Evolutionary conservation across 1,140 invertebrate genomes (phyloP).

Genomic region (Rhyacophila brunnea): DNA sequence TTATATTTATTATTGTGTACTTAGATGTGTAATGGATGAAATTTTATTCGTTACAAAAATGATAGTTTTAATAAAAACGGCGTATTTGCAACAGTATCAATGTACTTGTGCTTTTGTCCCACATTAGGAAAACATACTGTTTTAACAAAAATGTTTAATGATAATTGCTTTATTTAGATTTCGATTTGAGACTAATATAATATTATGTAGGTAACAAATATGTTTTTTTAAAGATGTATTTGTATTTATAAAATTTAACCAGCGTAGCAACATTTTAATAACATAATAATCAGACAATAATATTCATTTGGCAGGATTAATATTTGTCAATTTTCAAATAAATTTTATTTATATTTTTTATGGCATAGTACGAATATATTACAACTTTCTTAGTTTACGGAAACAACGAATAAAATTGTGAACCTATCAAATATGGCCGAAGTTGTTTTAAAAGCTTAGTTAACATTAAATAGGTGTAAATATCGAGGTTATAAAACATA

Average conservation of each 20-base stretch:
- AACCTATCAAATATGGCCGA: slow-evolving; percentile 24
- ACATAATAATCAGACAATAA: slow-evolving; percentile 25
- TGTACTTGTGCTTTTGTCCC: too few species aligned
- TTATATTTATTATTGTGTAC: too few species aligned
- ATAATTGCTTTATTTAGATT: too few species aligned
- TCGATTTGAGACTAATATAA: too few species aligned
- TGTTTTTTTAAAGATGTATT: slow-evolving; percentile 15
- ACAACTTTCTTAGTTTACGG: slow-evolving; percentile 16
- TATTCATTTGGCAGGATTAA: slow-evolving; percentile 28
- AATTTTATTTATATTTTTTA: slow-evolving; percentile 19
- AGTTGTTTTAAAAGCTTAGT: slow-evolving; percentile 11
- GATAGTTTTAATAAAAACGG: neutral
- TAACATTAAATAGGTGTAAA: neutral
- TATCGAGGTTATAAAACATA: slow-evolving; percentile 7
- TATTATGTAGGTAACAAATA: slow-evolving; percentile 1
- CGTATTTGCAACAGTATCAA: too few species aligned
- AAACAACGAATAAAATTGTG: slow-evolving; percentile 14
- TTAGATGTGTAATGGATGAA: neutral
- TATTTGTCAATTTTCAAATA: slow-evolving; percentile 20
- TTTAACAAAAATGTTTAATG: too few species aligned
- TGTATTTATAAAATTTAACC: slow-evolving; percentile 25
- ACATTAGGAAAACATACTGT: too few species aligned
- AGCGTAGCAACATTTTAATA: slow-evolving; percentile 20
- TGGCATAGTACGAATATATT: slow-evolving; percentile 20
- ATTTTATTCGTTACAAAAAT: neutral